phyloP scores from a whole-genome alignment of 2,888 invertebrate species.

The Pterobdella sp. region DNA sequence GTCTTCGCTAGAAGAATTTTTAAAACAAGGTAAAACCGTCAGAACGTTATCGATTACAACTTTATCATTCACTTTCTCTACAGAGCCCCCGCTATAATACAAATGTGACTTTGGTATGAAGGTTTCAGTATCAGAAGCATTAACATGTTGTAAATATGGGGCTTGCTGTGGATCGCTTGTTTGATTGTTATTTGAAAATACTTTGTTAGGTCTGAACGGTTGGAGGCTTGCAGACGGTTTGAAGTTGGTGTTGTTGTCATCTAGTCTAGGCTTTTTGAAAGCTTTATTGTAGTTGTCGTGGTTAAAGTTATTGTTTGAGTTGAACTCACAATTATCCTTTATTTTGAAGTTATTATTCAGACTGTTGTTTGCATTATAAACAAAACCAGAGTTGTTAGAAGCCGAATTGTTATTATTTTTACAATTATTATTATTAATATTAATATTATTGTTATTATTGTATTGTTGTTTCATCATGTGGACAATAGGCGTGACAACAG shows the following conservation, averaged over 20 bases:
- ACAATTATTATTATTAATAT: not conserved
- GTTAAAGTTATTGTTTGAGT: not conserved
- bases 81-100: constrained; percentile 9
- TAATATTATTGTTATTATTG: not conserved
- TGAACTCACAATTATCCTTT: not conserved
- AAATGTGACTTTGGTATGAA: constrained; percentile 8
- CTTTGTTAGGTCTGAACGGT: constrained; percentile 1
- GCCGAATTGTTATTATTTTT: not conserved
- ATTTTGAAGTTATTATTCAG: not conserved
- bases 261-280: not conserved
- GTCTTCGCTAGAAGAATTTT: not conserved
- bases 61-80: not conserved
- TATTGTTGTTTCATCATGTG: constrained; percentile 28
- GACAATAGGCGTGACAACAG: constrained; percentile 30
- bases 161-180: too few relatives aligned
- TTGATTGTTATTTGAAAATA: not conserved
- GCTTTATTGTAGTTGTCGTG: not conserved
- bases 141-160: not conserved
- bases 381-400: too few relatives aligned
- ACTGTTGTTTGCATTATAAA: too few relatives aligned
- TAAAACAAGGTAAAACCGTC: constrained; percentile 13
- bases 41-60: not conserved
- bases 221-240: constrained; percentile 23
- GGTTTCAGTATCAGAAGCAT: not conserved
- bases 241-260: not conserved